phyloP scores from a whole-genome alignment of 2,888 invertebrate genomes.

The Acleris holmiana region DNA sequence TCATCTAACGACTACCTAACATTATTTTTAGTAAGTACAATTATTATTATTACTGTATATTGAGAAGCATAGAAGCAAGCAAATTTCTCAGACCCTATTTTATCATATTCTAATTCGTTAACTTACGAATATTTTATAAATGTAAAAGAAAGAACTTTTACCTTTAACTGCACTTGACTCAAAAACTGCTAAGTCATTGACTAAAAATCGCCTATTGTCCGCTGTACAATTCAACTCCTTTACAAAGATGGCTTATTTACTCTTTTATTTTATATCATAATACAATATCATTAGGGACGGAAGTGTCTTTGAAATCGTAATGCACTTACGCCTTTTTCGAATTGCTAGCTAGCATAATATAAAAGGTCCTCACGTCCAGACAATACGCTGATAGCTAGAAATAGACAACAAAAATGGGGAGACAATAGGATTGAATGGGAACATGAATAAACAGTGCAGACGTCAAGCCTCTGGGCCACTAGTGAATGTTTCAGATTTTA shows the following conservation, averaged over 20 bases:
- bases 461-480: conserved; percentile 47
- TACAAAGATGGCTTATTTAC: conserved; percentile 20
- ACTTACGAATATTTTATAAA: background rate
- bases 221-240: conserved; percentile 23
- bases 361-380: conserved; percentile 53
- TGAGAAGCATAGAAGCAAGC: no score
- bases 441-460: conserved; percentile 63
- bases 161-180: background rate
- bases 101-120: background rate
- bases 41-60: no score
- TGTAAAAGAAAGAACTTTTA: background rate
- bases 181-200: background rate
- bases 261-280: conserved; percentile 61
- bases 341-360: conserved; percentile 34
- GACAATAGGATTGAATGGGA: conserved; percentile 70
- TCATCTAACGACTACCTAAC: no score
- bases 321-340: conserved; percentile 1
- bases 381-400: conserved; percentile 74
- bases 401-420: conserved; percentile 73
- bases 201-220: conserved; percentile 20
- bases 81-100: no score
- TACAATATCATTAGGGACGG: background rate
- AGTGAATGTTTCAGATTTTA: conserved; percentile 44
- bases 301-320: background rate
- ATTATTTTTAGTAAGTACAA: no score